phyloP scores from a whole-genome alignment of 2,888 invertebrate species.

The Allolobophora icterica region DNA sequence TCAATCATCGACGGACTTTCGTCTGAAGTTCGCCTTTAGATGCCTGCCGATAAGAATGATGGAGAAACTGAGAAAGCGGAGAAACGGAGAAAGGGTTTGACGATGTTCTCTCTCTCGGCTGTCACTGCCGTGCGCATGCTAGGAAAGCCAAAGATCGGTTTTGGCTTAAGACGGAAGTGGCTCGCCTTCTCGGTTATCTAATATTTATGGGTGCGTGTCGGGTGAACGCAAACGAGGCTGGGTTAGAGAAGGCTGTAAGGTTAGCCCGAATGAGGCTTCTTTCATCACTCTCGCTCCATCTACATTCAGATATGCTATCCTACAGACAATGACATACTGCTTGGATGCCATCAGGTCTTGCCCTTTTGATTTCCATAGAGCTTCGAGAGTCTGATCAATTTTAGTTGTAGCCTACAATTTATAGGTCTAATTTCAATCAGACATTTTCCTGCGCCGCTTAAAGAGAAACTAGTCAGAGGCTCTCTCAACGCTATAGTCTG shows the following conservation, averaged over 20 bases:
- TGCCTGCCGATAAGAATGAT: neutral
- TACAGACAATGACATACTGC: neutral
- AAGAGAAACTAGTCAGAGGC: neutral
- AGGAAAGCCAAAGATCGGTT: neutral
- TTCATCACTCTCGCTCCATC: neutral
- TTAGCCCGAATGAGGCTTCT: too few species aligned
- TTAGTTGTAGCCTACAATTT: neutral
- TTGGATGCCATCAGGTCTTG: neutral
- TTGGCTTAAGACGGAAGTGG: neutral
- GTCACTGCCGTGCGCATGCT: neutral
- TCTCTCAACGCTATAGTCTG: neutral
- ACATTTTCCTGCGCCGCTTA: neutral
- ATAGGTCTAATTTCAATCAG: neutral
- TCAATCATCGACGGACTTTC: neutral
- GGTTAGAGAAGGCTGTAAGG: neutral
- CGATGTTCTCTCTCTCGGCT: neutral
- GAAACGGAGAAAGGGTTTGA: neutral
- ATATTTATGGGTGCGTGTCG: conserved; percentile 11
- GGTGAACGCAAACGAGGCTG: neutral
- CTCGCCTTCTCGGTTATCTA: neutral
- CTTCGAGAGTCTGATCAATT: neutral
- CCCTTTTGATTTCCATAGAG: neutral
- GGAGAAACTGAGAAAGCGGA: neutral
- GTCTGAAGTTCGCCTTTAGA: conserved; percentile 17
- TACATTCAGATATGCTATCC: neutral